These are phyloP conservation scores for Cephalopholis sonnerati DNA, from an alignment of 2,113 vertebrate genomes.

Conservation along the genomic window DNA sequence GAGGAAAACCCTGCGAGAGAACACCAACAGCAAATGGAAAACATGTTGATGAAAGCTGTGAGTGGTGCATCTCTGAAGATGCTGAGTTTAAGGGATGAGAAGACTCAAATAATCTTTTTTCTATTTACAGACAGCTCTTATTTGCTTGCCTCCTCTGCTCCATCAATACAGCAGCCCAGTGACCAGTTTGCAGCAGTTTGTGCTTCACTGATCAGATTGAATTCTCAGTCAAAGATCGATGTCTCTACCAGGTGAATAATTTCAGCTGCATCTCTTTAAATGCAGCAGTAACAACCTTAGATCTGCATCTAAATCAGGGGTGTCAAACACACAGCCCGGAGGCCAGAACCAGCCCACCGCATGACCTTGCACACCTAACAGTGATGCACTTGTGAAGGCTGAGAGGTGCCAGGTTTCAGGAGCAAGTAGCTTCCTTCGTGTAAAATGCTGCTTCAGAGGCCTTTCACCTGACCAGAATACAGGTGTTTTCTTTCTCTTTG, in stretches of 20 bases:
- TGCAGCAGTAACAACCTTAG: not conserved
- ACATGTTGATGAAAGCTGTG: slow-evolving; percentile 40
- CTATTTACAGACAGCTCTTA: slow-evolving; percentile 23
- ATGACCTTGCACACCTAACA: no score
- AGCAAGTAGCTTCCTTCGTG: no score
- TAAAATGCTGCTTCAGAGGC: no score
- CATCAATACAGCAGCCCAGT: slow-evolving; percentile 5
- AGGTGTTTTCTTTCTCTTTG: no score
- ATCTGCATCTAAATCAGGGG: not conserved
- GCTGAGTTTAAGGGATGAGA: slow-evolving; percentile 24
- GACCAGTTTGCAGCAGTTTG: slow-evolving; percentile 13
- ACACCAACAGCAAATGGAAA: slow-evolving; percentile 17
- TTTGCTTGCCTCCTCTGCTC: slow-evolving; percentile 5
- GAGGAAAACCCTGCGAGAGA: slow-evolving; percentile 17
- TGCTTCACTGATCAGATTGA: slow-evolving; percentile 28
- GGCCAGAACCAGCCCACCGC: no score
- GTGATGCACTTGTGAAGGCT: no score
- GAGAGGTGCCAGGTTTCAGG: no score
- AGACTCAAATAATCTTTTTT: slow-evolving; percentile 9
- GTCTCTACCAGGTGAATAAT: not conserved
- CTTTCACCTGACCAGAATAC: no score
- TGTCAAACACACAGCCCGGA: no score
- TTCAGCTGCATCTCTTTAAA: not conserved
- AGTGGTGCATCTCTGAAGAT: slow-evolving; percentile 17
- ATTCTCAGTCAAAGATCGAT: slow-evolving; percentile 30